Conservation (phyloP, 1,140 invertebrate species). For the Atta colombica region DNA sequence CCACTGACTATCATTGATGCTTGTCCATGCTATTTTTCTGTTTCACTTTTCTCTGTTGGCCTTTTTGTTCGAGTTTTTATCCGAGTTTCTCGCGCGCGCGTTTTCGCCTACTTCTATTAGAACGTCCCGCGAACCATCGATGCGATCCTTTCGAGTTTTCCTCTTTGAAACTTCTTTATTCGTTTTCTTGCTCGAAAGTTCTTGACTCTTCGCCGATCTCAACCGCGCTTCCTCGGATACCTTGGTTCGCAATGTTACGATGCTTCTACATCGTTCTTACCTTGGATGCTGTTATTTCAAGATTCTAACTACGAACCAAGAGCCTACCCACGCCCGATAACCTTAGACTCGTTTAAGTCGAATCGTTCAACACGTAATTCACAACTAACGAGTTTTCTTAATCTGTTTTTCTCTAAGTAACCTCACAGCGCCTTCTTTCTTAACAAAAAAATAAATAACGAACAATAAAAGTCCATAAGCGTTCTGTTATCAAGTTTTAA, state of each 20-base stretch:
- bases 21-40: constrained; percentile 61
- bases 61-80: constrained; percentile 59
- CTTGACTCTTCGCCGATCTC: constrained; percentile 69
- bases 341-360: constrained; percentile 17
- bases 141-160: constrained; percentile 69
- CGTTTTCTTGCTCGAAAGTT: constrained; percentile 73
- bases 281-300: constrained; percentile 48
- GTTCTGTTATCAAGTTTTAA: not conserved
- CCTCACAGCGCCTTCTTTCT: not conserved
- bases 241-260: constrained; percentile 57
- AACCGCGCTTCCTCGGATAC: constrained; percentile 58
- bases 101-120: constrained; percentile 74
- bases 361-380: constrained; percentile 42
- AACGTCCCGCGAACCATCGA: constrained; percentile 67
- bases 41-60: constrained; percentile 36
- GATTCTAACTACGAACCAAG: constrained; percentile 49
- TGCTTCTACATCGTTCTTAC: constrained; percentile 53
- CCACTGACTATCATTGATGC: constrained; percentile 39
- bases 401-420: constrained; percentile 1
- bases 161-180: constrained; percentile 75
- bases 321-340: not conserved
- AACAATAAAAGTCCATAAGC: not conserved
- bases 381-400: constrained; percentile 39
- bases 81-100: constrained; percentile 57
- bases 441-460: not conserved